phyloP scores from a whole-genome alignment of 2,888 invertebrate species.

The Pyrrhosoma nymphula region DNA sequence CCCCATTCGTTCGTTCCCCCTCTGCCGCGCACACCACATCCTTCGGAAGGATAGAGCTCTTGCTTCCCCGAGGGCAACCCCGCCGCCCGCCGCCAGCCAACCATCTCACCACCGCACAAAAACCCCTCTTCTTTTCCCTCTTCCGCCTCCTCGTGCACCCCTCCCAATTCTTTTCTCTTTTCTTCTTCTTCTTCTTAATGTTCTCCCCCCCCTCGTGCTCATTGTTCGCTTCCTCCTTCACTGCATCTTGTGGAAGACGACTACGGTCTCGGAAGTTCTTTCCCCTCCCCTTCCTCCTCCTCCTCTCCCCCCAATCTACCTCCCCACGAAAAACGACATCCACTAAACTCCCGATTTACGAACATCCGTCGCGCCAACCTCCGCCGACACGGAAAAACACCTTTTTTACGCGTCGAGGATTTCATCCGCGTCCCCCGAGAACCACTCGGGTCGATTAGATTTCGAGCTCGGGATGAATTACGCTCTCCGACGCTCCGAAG shows the following conservation, averaged over 20 bases:
- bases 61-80: neutral
- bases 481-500: neutral
- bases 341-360: constrained; percentile 10
- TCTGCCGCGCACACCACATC: neutral
- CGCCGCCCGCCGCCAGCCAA: neutral
- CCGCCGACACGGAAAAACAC: neutral
- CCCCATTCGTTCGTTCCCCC: neutral
- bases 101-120: neutral
- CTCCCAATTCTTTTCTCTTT: no score
- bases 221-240: neutral
- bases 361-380: neutral
- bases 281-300: neutral
- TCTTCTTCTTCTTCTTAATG: no score
- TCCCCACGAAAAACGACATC: neutral
- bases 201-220: neutral
- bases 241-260: no score
- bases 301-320: no score
- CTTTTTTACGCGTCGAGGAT: neutral
- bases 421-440: neutral
- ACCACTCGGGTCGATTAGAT: neutral
- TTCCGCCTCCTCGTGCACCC: no score
- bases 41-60: neutral
- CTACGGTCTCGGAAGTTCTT: no score
- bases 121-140: no score
- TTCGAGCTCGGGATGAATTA: neutral